phyloP scores from a whole-genome alignment of 2,888 invertebrate genomes.

The Andrena haemorrhoa region DNA sequence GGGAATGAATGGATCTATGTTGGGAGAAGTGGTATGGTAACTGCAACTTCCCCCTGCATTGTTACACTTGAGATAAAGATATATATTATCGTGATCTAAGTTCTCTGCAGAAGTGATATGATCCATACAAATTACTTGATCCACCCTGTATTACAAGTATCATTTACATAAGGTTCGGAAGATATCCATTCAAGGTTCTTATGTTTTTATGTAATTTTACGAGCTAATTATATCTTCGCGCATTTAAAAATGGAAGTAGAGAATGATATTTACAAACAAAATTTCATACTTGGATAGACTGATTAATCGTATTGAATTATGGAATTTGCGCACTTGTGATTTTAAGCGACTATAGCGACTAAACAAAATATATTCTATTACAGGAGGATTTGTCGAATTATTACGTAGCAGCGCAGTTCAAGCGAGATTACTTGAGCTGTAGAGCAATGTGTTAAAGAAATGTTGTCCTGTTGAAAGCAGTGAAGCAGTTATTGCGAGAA shows the following conservation, averaged over 20 bases:
- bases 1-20: too few relatives aligned
- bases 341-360: neutral
- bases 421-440: neutral
- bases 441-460: slow-evolving; percentile 55
- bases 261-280: neutral
- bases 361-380: neutral
- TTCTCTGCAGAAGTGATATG: too few relatives aligned
- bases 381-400: neutral
- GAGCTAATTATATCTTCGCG: neutral
- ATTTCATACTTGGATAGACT: neutral
- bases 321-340: neutral
- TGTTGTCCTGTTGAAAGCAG: slow-evolving; percentile 73
- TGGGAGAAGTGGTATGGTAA: too few relatives aligned
- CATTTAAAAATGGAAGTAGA: neutral
- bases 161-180: neutral
- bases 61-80: too few relatives aligned
- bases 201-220: slow-evolving; percentile 2
- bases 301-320: neutral
- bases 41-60: too few relatives aligned
- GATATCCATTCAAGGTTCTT: slow-evolving; percentile 21
- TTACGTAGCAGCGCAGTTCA: neutral
- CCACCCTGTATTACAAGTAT: neutral
- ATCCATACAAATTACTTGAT: too few relatives aligned
- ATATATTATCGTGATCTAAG: too few relatives aligned
- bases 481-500: slow-evolving; percentile 68